Base-by-base conservation (phyloP, 2,113 vertebrate genomes). In the Hippocampus abdominalis region DNA sequence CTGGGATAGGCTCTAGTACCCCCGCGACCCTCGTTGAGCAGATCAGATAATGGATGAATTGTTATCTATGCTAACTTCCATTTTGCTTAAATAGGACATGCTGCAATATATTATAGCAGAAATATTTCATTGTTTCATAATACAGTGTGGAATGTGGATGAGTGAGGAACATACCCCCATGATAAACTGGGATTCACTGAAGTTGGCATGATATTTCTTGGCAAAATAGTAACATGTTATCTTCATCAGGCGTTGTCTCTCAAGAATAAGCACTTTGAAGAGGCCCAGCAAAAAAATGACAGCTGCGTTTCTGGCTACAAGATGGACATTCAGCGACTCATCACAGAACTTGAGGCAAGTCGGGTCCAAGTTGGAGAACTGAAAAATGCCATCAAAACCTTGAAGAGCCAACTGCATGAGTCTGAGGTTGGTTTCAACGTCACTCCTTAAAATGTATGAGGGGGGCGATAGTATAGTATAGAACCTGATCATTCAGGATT, bases 221-320 rank as follows among this genome's bases (percentile, higher is more conserved):
- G 5, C 8, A 32, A 62, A 23, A 3, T 29, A 13, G 1, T 74
- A 32, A 72, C n/a, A 0, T 20, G 2, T 66, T 69, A 2, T 46
- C 8, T 68, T 46, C 32, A 60, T 2, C 54, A 94, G 94, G 77
- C 46, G 62, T 76, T 93, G 79, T 64, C 70, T 75, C 4, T 12
- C 5, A 88, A 89, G 71, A 81, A 87, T 16, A 71, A 86, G 49
- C 78, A 88, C 54, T 74, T 95, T 15, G 81, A 94, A 88, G 82
- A 84, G 7, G 73, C 66, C 42, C 71, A 85, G 65, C 56, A 23
- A 8, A 82, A 91, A 81, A 84, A 80, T 1, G 74, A 75, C 69
- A 60, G 80, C 74, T 83, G 77, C 0, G 20, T 88, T 1, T 84
- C 85, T 39, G 40, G 63, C 66, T 86, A 91, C 10, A 94, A 91